Base-by-base conservation (phyloP, 92 coral and sea anemone genomes). In the Parazoanthus swiftii region DNA sequence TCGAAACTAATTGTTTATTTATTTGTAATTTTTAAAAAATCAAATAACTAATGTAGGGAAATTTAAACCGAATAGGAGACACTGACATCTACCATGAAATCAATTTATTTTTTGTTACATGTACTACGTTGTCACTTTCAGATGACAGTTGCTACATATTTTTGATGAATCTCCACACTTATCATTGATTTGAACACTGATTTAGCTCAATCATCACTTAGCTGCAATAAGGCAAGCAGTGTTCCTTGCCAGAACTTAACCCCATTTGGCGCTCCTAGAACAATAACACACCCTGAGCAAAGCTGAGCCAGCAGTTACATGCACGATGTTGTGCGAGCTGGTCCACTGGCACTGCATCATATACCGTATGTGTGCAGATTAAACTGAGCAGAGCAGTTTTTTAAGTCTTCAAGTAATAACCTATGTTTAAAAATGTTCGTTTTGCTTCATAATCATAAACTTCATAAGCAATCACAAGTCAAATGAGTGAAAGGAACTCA, bases 401-500 rank as follows among this genome's bases (percentile, higher is more conserved):
- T 74, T 7, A n/a, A 74, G 44, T 39, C 39, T 75, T 11, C n/a
- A 21, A 75, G 21, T 75, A 37, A 74, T 75, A 3, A 35, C 8
- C 11, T 38, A 75, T 37, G 79, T 75, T 37, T 8, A 75, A 38
- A 38, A 10, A 2, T 18, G n/a, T 18, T 39, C 79, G 14, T 16
- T 75, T 75, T 75, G 26, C 25, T 14, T 75, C 33, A 10, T 39
- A 37, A 74, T 74, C 50, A 20, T 37, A 42, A 75, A 44, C 46
- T 75, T 42, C 0, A 75, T 37, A 37, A 42, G 18, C 14, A 67
- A 44, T n/a, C 58, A 25, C 35, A 54, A 25, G 18, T 8, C 21
- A 20, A 26, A 71, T 84, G 6, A n/a, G 20, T 10, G 18, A n/a
- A 79, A 65, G 35, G n/a, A 8, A 36, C 93, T 93, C 86, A 97